Evolutionary conservation across 2,888 invertebrate genomes (phyloP).

Genomic region (Unio delphinus): DNA sequence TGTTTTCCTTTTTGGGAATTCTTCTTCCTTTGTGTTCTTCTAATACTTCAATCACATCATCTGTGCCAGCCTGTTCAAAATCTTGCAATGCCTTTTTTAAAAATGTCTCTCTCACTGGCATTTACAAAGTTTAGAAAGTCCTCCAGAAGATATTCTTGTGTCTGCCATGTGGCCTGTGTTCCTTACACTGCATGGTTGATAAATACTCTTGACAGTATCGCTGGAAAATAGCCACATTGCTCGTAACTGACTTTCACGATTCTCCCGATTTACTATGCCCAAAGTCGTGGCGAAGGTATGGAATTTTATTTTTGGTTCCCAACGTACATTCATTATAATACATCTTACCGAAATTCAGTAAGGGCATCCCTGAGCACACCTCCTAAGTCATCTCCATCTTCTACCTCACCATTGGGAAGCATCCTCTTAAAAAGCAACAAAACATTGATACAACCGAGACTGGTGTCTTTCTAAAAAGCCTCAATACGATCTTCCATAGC

Average conservation of each 20-base stretch:
- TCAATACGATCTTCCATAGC: neutral
- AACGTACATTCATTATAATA: neutral
- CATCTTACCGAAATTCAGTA: neutral
- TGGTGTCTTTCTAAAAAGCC: neutral
- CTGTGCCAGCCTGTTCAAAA: neutral
- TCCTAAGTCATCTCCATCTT: neutral
- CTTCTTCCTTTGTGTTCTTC: constrained; percentile 1
- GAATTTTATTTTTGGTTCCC: too few relatives aligned
- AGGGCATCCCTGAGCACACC: neutral
- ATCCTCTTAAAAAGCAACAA: neutral
- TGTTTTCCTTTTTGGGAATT: neutral
- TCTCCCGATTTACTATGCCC: too few relatives aligned
- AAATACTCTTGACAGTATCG: too few relatives aligned
- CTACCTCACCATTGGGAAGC: neutral
- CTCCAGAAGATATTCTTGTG: too few relatives aligned
- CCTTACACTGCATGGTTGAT: too few relatives aligned
- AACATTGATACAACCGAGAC: neutral
- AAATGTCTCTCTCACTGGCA: too few relatives aligned
- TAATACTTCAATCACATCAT: neutral
- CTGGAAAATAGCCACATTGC: too few relatives aligned
- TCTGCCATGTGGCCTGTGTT: too few relatives aligned
- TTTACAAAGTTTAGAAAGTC: too few relatives aligned
- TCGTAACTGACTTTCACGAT: too few relatives aligned
- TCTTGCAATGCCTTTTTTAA: too few relatives aligned
- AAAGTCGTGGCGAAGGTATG: too few relatives aligned